Conservation (phyloP, 2,797 vertebrate genomes). For the Gambusia yucatana region DNA sequence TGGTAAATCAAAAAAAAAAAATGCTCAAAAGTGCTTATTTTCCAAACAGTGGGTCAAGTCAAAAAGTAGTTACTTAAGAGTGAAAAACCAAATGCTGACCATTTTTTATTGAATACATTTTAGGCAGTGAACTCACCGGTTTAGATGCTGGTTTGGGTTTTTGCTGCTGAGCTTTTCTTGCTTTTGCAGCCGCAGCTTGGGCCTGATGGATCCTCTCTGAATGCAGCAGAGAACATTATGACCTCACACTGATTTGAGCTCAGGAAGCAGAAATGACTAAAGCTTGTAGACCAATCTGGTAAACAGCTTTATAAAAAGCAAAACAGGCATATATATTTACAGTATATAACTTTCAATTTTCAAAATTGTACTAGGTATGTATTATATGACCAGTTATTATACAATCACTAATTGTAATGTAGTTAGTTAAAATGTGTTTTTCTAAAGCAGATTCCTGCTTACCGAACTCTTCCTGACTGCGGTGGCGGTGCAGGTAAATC, state of each 20-base stretch:
- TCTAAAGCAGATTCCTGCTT: slow-evolving; percentile 27
- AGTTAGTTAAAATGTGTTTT: background rate
- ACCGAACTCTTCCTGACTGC: slow-evolving; percentile 98
- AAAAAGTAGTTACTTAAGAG: background rate
- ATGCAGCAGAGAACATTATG: slow-evolving; percentile 20
- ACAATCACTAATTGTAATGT: too few species aligned
- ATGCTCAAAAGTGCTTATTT: background rate
- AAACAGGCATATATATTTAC: background rate
- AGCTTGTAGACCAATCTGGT: background rate
- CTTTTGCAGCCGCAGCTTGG: slow-evolving; percentile 97
- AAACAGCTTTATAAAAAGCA: background rate
- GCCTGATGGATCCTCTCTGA: slow-evolving; percentile 97
- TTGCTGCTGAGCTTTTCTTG: slow-evolving; percentile 95
- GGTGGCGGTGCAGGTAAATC: slow-evolving; percentile 95
- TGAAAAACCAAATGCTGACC: background rate
- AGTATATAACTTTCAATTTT: background rate
- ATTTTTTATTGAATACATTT: background rate
- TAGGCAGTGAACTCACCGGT: slow-evolving; percentile 82
- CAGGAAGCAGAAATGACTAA: background rate
- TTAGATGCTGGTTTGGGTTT: slow-evolving; percentile 95
- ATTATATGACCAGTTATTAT: too few species aligned
- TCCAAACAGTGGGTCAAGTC: background rate
- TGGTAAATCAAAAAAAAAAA: too few species aligned
- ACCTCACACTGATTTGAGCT: background rate
- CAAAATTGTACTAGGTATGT: too few species aligned